These are phyloP conservation scores for Drosophila teissieri DNA, from an alignment of 1,140 invertebrate genomes.

Conservation along the genomic window DNA sequence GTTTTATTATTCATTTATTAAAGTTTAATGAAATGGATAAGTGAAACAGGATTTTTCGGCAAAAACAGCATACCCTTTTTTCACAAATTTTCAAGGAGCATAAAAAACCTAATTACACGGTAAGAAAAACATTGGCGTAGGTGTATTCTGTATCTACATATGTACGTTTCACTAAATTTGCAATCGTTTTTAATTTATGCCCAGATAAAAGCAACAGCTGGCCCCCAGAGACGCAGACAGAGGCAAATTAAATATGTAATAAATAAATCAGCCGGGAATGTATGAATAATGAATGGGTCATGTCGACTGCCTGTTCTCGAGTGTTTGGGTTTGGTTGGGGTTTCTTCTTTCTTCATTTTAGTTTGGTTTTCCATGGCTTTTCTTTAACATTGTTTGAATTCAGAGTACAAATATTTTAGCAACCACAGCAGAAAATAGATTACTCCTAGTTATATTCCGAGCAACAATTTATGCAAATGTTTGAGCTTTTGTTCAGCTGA, in stretches of 20 bases:
- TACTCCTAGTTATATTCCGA: conserved; percentile 20
- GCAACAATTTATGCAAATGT: conserved; percentile 60
- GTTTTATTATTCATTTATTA: too few species aligned
- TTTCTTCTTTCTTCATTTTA: conserved; percentile 16
- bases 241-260: conserved; percentile 60
- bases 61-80: neutral
- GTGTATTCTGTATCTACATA: neutral
- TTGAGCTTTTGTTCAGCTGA: conserved; percentile 20
- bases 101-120: conserved; percentile 47
- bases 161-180: conserved; percentile 40
- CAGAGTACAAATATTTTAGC: conserved; percentile 28
- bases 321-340: neutral
- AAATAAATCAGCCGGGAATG: conserved; percentile 52
- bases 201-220: conserved; percentile 53
- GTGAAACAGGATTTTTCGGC: neutral
- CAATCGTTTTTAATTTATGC: conserved; percentile 55
- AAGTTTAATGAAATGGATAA: too few species aligned
- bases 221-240: conserved; percentile 18
- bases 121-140: neutral
- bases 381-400: conserved; percentile 15
- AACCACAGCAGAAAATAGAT: conserved; percentile 40
- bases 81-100: neutral
- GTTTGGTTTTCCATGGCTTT: conserved; percentile 11
- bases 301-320: conserved; percentile 23
- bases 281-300: conserved; percentile 48